Conservation (phyloP, 2,113 vertebrate species). For the Podilymbus podiceps region DNA sequence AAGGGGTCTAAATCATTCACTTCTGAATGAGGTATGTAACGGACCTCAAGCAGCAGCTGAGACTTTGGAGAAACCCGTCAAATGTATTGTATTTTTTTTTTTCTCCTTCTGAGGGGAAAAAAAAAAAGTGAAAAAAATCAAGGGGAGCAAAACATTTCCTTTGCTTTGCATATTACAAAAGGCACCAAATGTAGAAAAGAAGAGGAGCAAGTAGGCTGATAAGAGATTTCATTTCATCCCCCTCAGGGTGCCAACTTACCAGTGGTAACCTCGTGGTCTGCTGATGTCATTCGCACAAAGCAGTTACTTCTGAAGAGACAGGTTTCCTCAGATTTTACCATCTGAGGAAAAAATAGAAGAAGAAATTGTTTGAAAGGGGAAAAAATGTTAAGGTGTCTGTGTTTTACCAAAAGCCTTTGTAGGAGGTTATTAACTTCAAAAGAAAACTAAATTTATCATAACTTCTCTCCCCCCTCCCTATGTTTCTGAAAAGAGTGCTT, state of each 20-base stretch:
- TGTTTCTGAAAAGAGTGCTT: slow-evolving; percentile 53
- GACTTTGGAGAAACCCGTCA: not conserved
- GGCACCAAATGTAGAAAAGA: slow-evolving; percentile 20
- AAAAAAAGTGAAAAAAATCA: slow-evolving; percentile 12
- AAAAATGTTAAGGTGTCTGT: slow-evolving; percentile 63
- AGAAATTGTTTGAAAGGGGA: slow-evolving; percentile 55
- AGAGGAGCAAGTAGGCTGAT: slow-evolving; percentile 22
- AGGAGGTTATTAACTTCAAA: slow-evolving; percentile 75
- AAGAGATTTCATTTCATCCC: slow-evolving; percentile 54
- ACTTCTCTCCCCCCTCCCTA: not conserved
- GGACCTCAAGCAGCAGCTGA: not conserved
- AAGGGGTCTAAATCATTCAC: not conserved
- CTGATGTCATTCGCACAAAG: slow-evolving; percentile 58
- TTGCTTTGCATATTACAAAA: slow-evolving; percentile 57
- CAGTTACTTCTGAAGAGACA: slow-evolving; percentile 67
- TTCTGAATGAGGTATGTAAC: not conserved
- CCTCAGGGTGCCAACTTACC: slow-evolving; percentile 55
- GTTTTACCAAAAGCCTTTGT: slow-evolving; percentile 65
- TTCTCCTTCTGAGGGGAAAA: not conserved
- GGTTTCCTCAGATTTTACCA: slow-evolving; percentile 60
- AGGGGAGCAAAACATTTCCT: slow-evolving; percentile 33
- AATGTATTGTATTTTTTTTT: not conserved
- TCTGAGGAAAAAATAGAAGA: slow-evolving; percentile 43
- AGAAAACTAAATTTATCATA: slow-evolving; percentile 62
- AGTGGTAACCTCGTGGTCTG: slow-evolving; percentile 46